Base-by-base conservation (phyloP, 2,797 vertebrate species). In the Nyctibius grandis region DNA sequence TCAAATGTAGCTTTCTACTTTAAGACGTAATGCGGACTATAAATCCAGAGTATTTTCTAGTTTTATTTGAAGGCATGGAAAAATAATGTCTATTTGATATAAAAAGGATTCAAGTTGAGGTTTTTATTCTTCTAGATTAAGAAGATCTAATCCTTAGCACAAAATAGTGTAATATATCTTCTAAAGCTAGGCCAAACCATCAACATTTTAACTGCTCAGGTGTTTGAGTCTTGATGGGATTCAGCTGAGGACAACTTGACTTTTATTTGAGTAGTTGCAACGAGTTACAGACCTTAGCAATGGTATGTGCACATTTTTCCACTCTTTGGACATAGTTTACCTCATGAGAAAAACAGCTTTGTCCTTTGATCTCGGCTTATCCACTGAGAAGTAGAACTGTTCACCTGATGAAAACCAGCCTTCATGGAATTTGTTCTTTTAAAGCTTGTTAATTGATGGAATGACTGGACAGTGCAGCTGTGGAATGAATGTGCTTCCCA, bases 321-420 rank as follows among this genome's bases (percentile, higher is more conserved):
- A 0, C 33, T 82, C 70, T 84, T 83, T 11, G 67, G 67, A 40
- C 86, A 40, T 6, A 22, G 42, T 69, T 79, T 88, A 59, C 61
- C 42, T 91, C 76, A 4, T 0, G 0, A 64, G 88, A 54, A 77
- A 70, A 83, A 61, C 47, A 75, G n/a, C 77, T 89, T 51, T 76
- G 60, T 79, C 23, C 67, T 95, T 94, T 87, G 56, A 70, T 91
- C 69, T 88, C 28, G 5, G 4, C n/a, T 88, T 68, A 44, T 84
- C 68, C 47, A 12, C 34, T 12, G 22, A 15, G 38, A 31, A 50
- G 29, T 31, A 48, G 63, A 89, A 73, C 20, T 13, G 45, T 85
- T 96, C 48, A 64, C 57, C 79, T 94, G 88, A 80, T 95, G 63
- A 70, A 80, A 91, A 68, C 42, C 64, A 91, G 67, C 20, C 63